Conservation (phyloP, 1,140 invertebrate species). For the Bombus consobrinus region DNA sequence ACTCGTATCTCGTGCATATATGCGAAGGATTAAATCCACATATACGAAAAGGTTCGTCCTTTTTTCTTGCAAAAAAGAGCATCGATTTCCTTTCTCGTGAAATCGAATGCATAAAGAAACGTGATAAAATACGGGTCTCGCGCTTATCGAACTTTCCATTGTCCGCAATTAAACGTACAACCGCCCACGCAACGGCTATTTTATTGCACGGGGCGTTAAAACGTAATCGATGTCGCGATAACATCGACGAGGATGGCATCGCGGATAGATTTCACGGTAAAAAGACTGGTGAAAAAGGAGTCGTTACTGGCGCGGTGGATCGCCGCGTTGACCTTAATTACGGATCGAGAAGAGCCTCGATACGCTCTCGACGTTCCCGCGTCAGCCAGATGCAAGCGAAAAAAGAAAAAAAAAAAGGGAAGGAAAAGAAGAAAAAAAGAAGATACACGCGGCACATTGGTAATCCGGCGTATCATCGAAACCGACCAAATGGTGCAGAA, state of each 20-base stretch:
- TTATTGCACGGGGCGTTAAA: slow-evolving; percentile 11
- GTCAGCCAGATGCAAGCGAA: slow-evolving; percentile 43
- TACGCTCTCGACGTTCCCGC: slow-evolving; percentile 3
- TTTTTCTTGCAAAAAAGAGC: not conserved
- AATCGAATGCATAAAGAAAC: not conserved
- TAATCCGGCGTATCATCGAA: slow-evolving; percentile 24
- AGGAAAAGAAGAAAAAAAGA: no score
- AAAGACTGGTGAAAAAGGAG: slow-evolving; percentile 28
- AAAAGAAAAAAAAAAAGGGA: not conserved
- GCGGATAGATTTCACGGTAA: slow-evolving; percentile 16
- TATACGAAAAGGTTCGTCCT: not conserved
- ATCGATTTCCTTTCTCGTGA: not conserved
- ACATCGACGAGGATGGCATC: not conserved
- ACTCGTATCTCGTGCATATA: not conserved
- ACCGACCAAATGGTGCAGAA: slow-evolving; percentile 16
- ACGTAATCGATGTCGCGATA: slow-evolving; percentile 41
- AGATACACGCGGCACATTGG: no score
- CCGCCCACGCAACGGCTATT: not conserved
- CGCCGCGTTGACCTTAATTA: slow-evolving; percentile 65
- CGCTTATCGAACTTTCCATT: not conserved
- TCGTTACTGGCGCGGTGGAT: slow-evolving; percentile 45
- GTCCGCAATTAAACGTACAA: slow-evolving; percentile 21
- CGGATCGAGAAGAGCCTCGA: slow-evolving; percentile 26
- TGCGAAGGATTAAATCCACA: not conserved
- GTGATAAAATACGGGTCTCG: not conserved